These are phyloP conservation scores for Pangasius djambal DNA, from an alignment of 2,797 vertebrate species.

Conservation along the genomic window DNA sequence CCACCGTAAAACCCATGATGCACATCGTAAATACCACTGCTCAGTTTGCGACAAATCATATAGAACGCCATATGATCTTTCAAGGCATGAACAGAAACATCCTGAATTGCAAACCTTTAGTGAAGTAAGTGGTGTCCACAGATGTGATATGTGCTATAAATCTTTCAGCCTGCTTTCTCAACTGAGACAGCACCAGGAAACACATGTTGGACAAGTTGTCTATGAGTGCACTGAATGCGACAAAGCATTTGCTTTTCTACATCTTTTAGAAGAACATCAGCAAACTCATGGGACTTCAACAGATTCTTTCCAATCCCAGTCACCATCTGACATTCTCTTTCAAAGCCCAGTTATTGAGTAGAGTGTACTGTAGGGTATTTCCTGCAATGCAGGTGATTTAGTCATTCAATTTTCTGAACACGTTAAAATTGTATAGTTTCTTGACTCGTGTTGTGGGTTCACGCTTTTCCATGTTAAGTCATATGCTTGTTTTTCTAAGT, in stretches of 20 bases:
- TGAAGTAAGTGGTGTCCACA: conserved; percentile 59
- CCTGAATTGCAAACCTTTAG: conserved; percentile 57
- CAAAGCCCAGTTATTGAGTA: conserved; percentile 40
- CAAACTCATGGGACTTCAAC: conserved; percentile 65
- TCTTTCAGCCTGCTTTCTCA: conserved; percentile 69
- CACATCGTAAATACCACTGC: conserved; percentile 60
- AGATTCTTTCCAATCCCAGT: conserved; percentile 47
- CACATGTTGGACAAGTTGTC: conserved; percentile 80
- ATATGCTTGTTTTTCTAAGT: not conserved
- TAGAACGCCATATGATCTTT: conserved; percentile 62
- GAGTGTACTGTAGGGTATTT: conserved; percentile 30
- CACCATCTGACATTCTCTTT: conserved; percentile 43
- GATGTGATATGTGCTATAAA: conserved; percentile 83
- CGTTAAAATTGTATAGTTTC: conserved; percentile 21
- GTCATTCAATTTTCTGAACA: conserved; percentile 54
- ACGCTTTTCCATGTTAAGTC: not conserved
- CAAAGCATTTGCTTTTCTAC: conserved; percentile 81
- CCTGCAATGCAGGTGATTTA: conserved; percentile 49
- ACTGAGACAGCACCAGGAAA: conserved; percentile 77
- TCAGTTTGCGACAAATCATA: conserved; percentile 61
- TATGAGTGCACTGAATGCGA: conserved; percentile 85
- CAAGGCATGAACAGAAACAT: conserved; percentile 70
- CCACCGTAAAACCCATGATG: conserved; percentile 38
- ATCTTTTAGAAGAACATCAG: conserved; percentile 79
- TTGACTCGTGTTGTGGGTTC: conserved; percentile 27